Evolutionary conservation across 1,140 invertebrate species (phyloP), one percentile per base, ranked within the genome.

Genomic region (Drosophila tristis): DNA sequence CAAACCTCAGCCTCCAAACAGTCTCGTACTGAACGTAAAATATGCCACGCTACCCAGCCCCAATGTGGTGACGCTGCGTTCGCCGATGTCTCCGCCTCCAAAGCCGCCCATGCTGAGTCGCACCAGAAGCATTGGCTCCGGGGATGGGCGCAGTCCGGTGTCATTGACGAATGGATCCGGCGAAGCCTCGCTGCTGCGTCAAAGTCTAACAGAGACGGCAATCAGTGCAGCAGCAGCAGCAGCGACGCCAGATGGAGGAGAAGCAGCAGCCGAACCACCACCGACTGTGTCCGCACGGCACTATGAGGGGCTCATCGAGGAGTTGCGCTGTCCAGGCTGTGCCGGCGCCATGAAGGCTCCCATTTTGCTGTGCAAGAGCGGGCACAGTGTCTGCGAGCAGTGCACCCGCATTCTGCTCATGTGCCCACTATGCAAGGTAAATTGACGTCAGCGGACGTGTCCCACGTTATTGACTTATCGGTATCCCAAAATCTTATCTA

Each of bases 381-480:
- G 91, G 5, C 91, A 92, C 67, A 91, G 91, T 45, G 62, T 92
- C 35, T 92, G 91, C 49, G 82, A 89, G 56, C 80, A 91, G 51
- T 92, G 91, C 65, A 90, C 85, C 25, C 68, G 90, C 26, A 79
- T 91, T 20, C 64, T 91, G 23, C 62, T 90, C 50, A 80, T 91
- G 74, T 92, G 91, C 49, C 91, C 91, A 50, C 76, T 92, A 15
- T 92, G 91, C 74, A 89, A 91, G 81, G 90, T 91, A 76, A 64
- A 45, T 63, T 67, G 70, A 74, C 71, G 71, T 74, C 70, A 74
- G 53, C 29, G 25, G 53, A 16, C 15, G 45, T 64, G 26, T 39
- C 11, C 7, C 2, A 44, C 29, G 48, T 31, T 71, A 51, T 29
- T 2, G 50, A 29, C 29, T 63, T 63, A 53, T 53, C 50, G 39